Percentiles rank a stretch among this genome's conserved stretches.
phyloP scores from a whole-genome alignment of 2,797 vertebrate genomes.

The Sebastes miniatus region DNA sequence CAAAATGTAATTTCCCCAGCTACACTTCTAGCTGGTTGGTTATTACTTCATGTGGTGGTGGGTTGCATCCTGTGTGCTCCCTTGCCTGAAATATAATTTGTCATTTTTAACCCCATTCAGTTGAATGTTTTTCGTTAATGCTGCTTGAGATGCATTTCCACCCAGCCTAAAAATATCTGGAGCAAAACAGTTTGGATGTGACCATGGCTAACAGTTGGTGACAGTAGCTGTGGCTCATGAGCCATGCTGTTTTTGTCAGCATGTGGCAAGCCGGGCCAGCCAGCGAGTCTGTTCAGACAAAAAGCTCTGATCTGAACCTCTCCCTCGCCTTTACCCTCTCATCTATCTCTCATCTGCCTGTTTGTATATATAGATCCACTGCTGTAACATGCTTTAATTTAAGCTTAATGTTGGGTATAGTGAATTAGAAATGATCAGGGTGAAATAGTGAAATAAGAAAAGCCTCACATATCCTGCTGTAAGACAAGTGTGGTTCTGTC shows the following conservation, averaged over 20 bases:
- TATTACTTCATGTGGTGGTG: background rate
- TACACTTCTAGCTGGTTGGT: conserved; percentile 3
- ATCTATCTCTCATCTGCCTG: background rate
- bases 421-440: conserved; percentile 40
- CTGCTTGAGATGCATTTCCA: conserved; percentile 43
- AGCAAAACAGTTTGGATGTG: conserved; percentile 54
- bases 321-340: background rate
- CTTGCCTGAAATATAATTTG: background rate
- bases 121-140: background rate
- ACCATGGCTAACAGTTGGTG: conserved; percentile 72
- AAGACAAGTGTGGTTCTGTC: conserved; percentile 50
- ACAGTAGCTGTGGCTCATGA: conserved; percentile 66
- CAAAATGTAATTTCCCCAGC: background rate
- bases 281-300: conserved; percentile 53
- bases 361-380: background rate
- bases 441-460: conserved; percentile 17
- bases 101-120: conserved; percentile 18
- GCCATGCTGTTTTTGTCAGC: conserved; percentile 71
- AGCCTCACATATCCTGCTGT: background rate
- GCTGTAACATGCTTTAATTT: background rate
- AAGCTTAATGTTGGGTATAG: background rate
- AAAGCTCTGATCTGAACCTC: conserved; percentile 31
- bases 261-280: conserved; percentile 56
- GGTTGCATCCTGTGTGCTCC: background rate
- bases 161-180: conserved; percentile 60